Percentiles rank a stretch among this genome's conserved stretches.
Conservation (phyloP, 2,888 invertebrate species). For the Aphelenchoides bicaudatus region DNA sequence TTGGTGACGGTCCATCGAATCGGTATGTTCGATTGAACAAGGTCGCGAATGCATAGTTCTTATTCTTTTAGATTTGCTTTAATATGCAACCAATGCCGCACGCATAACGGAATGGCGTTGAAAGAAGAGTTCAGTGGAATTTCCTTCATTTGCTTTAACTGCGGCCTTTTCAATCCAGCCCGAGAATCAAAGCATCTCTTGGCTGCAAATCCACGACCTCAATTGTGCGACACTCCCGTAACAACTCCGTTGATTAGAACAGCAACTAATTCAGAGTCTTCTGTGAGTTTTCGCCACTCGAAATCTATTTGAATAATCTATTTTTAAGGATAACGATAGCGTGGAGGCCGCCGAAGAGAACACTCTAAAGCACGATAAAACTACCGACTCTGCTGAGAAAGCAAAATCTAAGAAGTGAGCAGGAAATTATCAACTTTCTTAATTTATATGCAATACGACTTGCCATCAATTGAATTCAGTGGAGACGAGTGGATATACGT, state of each 20-base stretch:
- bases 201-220: slow-evolving; percentile 6
- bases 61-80: slow-evolving; percentile 71
- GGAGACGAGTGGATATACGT: too few relatives aligned
- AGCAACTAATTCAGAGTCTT: slow-evolving; percentile 16
- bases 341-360: not conserved
- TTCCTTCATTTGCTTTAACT: slow-evolving; percentile 71
- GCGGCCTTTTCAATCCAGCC: slow-evolving; percentile 32
- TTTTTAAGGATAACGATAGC: not conserved
- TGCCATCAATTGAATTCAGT: too few relatives aligned
- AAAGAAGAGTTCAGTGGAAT: slow-evolving; percentile 72
- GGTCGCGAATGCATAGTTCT: not conserved
- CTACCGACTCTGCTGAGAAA: too few relatives aligned
- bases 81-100: slow-evolving; percentile 81
- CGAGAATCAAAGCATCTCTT: not conserved
- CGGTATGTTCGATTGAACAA: slow-evolving; percentile 63
- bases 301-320: not conserved
- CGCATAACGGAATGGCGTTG: slow-evolving; percentile 85
- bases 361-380: too few relatives aligned
- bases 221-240: not conserved
- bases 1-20: slow-evolving; percentile 90
- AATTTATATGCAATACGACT: too few relatives aligned
- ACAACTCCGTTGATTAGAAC: slow-evolving; percentile 13
- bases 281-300: slow-evolving; percentile 1
- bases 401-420: too few relatives aligned
- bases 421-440: too few relatives aligned